A percentile compares a stretch with the other conserved stretches of the same genome.
Evolutionary conservation across 2,888 invertebrate species (phyloP).

Genomic region (Brachylomia viminalis): DNA sequence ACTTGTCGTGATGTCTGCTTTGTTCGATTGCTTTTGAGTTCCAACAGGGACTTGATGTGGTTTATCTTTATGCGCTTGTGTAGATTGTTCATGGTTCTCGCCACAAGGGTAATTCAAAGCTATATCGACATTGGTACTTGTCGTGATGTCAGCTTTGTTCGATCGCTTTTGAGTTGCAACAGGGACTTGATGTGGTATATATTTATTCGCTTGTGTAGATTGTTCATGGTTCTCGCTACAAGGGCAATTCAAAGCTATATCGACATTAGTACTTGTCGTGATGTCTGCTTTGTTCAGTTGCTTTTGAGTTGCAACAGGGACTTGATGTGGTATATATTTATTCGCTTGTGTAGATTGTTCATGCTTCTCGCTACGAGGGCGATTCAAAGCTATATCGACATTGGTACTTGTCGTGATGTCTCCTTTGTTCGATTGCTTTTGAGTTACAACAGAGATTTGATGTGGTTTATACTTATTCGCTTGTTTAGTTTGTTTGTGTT

Average conservation of each 20-base stretch:
- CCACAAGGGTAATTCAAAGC: constrained; percentile 1
- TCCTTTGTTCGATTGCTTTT: background rate
- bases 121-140: background rate
- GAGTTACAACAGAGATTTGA: background rate
- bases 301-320: background rate
- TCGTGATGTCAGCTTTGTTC: background rate
- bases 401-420: background rate
- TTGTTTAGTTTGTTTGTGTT: background rate
- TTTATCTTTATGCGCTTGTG: background rate
- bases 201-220: background rate
- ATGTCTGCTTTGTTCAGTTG: background rate
- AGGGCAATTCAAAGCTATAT: constrained; percentile 4
- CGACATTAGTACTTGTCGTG: background rate
- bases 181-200: background rate
- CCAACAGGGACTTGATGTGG: background rate
- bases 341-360: background rate
- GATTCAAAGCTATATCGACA: background rate
- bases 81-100: background rate
- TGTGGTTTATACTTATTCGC: background rate
- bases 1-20: background rate
- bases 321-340: background rate
- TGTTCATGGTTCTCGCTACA: background rate
- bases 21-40: constrained; percentile 8
- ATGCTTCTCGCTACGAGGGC: background rate
- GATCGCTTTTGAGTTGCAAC: constrained; percentile 1